Conservation (phyloP, 2,797 vertebrate species). For the Falco rusticolus region DNA sequence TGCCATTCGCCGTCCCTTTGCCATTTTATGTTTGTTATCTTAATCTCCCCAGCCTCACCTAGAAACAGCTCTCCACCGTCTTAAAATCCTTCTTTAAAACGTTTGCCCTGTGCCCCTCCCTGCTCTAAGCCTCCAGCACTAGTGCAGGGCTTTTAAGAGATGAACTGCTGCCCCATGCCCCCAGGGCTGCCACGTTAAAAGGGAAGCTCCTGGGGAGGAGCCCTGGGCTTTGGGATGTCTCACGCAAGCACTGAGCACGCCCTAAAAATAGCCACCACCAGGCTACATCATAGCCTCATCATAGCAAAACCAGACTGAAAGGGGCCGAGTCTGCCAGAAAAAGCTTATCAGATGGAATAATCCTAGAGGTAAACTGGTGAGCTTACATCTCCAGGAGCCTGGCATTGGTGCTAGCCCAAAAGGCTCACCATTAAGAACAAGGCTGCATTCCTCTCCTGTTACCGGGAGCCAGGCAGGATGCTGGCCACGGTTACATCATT, state of each 20-base stretch:
- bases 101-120: neutral
- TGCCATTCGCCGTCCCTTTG: neutral
- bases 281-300: accelerated
- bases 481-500: neutral
- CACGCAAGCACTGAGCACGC: neutral
- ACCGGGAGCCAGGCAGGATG: neutral
- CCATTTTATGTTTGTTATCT: neutral
- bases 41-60: neutral
- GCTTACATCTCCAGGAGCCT: neutral
- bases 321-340: neutral
- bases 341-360: neutral
- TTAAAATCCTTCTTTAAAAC: neutral
- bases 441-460: neutral
- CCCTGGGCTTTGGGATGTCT: neutral
- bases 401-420: neutral
- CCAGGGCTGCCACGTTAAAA: neutral
- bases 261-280: neutral
- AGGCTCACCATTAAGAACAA: neutral
- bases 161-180: neutral
- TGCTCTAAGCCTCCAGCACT: neutral
- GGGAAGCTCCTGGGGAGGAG: neutral
- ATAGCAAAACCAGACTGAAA: neutral
- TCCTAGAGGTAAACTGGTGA: neutral
- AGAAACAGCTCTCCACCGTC: neutral
- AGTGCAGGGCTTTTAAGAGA: neutral